These are phyloP conservation scores for Cyaniris semiargus DNA, from an alignment of 2,888 invertebrate genomes.

Conservation along the genomic window DNA sequence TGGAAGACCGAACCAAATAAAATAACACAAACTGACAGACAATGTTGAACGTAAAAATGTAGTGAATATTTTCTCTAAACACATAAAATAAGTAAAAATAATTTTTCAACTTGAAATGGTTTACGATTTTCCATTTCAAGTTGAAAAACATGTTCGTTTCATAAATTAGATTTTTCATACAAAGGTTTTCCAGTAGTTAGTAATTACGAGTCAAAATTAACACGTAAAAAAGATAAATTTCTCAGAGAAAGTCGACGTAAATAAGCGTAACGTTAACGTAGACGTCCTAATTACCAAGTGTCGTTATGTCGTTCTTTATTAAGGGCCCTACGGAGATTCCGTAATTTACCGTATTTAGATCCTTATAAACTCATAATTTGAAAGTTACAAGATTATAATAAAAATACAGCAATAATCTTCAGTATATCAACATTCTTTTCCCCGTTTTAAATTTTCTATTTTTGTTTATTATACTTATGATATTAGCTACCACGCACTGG, in stretches of 20 bases:
- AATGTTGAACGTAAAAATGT: neutral
- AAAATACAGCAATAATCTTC: no score
- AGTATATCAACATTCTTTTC: no score
- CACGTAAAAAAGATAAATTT: neutral
- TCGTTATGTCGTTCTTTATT: conserved; percentile 10
- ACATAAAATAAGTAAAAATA: neutral
- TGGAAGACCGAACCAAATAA: neutral
- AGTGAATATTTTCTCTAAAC: no score
- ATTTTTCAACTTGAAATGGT: no score
- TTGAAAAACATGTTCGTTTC: neutral
- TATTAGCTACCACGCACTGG: no score
- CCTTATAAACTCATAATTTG: no score
- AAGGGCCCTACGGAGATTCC: neutral
- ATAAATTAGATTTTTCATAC: neutral
- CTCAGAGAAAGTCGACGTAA: neutral
- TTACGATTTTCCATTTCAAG: no score
- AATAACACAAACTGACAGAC: neutral
- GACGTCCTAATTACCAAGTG: neutral
- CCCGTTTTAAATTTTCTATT: no score
- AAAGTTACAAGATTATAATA: no score
- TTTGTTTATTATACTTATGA: no score
- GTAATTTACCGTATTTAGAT: no score
- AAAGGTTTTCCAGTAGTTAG: neutral
- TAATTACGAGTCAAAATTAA: conserved; percentile 4
- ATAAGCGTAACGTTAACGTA: neutral